Evolutionary conservation across 2,888 invertebrate genomes (phyloP).

Genomic region (Neoitamus cyanurus): DNA sequence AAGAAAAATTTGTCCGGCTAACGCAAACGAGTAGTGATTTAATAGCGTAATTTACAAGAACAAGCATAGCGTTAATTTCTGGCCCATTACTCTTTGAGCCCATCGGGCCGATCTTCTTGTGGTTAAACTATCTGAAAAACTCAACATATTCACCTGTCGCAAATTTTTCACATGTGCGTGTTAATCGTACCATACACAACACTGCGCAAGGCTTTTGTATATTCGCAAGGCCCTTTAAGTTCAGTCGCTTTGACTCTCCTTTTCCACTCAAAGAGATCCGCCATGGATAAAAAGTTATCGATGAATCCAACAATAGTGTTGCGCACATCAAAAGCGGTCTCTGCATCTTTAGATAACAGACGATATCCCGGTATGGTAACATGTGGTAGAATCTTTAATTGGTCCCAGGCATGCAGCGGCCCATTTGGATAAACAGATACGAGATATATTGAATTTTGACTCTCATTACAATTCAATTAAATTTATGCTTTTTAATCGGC

Average conservation of each 20-base stretch:
- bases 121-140: slow-evolving; percentile 26
- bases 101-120: neutral
- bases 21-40: slow-evolving; percentile 17
- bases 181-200: slow-evolving; percentile 47
- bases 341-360: slow-evolving; percentile 49
- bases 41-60: slow-evolving; percentile 12
- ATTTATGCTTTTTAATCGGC: slow-evolving; percentile 1
- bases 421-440: slow-evolving; percentile 36
- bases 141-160: slow-evolving; percentile 49
- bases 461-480: slow-evolving; percentile 41
- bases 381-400: slow-evolving; percentile 51
- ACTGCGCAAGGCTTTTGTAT: slow-evolving; percentile 44
- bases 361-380: slow-evolving; percentile 52
- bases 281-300: slow-evolving; percentile 50
- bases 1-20: neutral
- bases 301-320: slow-evolving; percentile 53
- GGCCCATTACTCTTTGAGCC: slow-evolving; percentile 10
- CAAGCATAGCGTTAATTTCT: slow-evolving; percentile 26
- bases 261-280: slow-evolving; percentile 51
- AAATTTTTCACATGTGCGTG: slow-evolving; percentile 49
- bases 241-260: slow-evolving; percentile 48
- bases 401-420: slow-evolving; percentile 47
- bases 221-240: slow-evolving; percentile 46
- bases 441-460: slow-evolving; percentile 38
- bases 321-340: slow-evolving; percentile 50